Evolutionary conservation across 2,797 vertebrate genomes (phyloP).

Genomic region (Ispidina lecontei): DNA sequence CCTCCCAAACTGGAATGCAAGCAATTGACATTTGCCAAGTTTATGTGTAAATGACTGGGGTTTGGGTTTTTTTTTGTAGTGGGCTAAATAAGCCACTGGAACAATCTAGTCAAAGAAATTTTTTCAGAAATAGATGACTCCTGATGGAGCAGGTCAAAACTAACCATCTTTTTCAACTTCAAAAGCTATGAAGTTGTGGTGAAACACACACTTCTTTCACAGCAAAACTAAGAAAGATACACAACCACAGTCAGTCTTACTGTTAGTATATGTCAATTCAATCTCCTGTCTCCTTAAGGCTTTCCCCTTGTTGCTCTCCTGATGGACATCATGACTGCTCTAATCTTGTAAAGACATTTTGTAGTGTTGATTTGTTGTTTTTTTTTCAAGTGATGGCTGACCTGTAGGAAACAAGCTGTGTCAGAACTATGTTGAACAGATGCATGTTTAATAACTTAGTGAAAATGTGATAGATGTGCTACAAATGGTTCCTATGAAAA

Average conservation of each 20-base stretch:
- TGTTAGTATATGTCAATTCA: background rate
- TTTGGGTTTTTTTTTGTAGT: background rate
- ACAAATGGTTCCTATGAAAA: background rate
- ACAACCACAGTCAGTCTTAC: background rate
- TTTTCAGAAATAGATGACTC: slow-evolving; percentile 8
- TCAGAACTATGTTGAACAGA: background rate
- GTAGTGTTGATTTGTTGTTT: background rate
- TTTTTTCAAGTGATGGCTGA: background rate
- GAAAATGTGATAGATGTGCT: background rate
- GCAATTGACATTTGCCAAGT: slow-evolving; percentile 16
- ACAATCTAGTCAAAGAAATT: background rate
- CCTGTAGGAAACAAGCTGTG: background rate
- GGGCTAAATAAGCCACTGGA: slow-evolving; percentile 1
- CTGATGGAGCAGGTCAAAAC: background rate
- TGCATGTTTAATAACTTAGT: background rate
- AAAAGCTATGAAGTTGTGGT: background rate
- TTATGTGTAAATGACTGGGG: background rate
- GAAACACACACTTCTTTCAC: background rate
- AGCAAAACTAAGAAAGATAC: background rate
- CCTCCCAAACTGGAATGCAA: slow-evolving; percentile 4
- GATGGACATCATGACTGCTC: background rate
- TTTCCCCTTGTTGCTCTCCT: background rate
- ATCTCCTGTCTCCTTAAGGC: background rate
- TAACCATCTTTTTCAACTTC: background rate
- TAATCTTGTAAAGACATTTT: background rate